phyloP scores from a whole-genome alignment of 2,888 invertebrate genomes.

The Leucoma salicis region DNA sequence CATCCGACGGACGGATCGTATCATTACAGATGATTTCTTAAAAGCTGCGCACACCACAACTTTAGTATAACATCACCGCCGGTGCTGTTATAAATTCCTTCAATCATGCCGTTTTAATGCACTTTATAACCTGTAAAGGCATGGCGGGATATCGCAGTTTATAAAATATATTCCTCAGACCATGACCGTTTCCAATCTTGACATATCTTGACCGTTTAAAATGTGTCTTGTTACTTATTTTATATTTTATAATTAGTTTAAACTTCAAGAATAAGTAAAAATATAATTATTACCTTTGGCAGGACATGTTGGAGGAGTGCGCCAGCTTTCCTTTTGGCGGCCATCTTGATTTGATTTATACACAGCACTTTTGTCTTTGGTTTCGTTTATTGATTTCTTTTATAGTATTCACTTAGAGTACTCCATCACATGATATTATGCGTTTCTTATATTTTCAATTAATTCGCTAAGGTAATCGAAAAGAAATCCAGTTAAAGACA shows the following conservation, averaged over 20 bases:
- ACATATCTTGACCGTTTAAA: constrained; percentile 39
- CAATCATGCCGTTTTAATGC: constrained; percentile 73
- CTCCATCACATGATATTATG: constrained; percentile 56
- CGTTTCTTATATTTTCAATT: too few relatives aligned
- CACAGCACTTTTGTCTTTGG: constrained; percentile 72
- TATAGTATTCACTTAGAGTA: constrained; percentile 50
- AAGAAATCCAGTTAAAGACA: too few relatives aligned
- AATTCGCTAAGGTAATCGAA: too few relatives aligned
- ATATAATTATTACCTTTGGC: constrained; percentile 77
- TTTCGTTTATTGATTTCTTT: constrained; percentile 41
- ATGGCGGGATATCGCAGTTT: constrained; percentile 51
- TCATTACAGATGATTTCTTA: constrained; percentile 19
- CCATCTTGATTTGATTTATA: constrained; percentile 79
- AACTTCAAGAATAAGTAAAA: constrained; percentile 27
- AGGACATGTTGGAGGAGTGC: constrained; percentile 87
- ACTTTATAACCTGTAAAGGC: constrained; percentile 51
- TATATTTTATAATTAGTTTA: background rate
- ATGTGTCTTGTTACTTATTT: constrained; percentile 8
- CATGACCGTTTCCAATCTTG: background rate
- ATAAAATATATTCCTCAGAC: constrained; percentile 28
- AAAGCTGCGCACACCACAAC: constrained; percentile 39
- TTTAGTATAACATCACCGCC: constrained; percentile 39
- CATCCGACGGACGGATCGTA: constrained; percentile 37
- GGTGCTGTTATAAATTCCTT: constrained; percentile 71
- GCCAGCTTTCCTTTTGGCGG: constrained; percentile 88